A percentile compares a stretch with the other conserved stretches of the same genome.
phyloP scores from a whole-genome alignment of 2,797 vertebrate species.

The Echiichthys vipera region DNA sequence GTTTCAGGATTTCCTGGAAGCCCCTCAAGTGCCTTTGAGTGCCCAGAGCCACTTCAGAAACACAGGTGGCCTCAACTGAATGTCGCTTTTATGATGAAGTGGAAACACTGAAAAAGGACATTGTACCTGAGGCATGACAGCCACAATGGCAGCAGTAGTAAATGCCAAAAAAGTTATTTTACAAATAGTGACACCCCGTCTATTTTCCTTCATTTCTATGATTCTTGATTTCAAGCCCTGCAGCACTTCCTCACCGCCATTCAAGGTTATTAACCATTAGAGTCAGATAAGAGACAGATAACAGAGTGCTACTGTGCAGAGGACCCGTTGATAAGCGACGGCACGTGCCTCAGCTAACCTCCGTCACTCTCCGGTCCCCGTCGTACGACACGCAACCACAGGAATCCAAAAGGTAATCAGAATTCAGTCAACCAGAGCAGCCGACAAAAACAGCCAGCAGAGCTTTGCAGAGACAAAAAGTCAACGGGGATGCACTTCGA shows the following conservation, averaged over 20 bases:
- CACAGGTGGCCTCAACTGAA: neutral
- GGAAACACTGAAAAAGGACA: neutral
- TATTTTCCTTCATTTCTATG: slow-evolving; percentile 1
- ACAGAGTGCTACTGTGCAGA: slow-evolving; percentile 59
- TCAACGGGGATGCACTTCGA: neutral
- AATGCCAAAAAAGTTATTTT: neutral
- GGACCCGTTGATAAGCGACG: slow-evolving; percentile 66
- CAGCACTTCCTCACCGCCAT: slow-evolving; percentile 21
- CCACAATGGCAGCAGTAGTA: neutral
- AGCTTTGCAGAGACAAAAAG: neutral
- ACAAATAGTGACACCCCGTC: slow-evolving; percentile 8
- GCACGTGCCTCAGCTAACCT: slow-evolving; percentile 39
- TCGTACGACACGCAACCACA: neutral
- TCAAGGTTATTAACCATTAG: slow-evolving; percentile 69
- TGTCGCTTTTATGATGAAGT: neutral
- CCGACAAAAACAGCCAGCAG: neutral
- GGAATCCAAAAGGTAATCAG: neutral
- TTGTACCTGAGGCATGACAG: neutral
- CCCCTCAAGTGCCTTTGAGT: neutral
- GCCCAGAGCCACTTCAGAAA: neutral
- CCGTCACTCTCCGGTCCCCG: neutral
- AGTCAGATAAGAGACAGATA: slow-evolving; percentile 76
- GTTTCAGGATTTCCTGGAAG: slow-evolving; percentile 37
- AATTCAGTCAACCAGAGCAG: neutral
- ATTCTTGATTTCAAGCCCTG: slow-evolving; percentile 15